phyloP scores from a whole-genome alignment of 2,797 vertebrate species.

The Aldrovandia affinis region DNA sequence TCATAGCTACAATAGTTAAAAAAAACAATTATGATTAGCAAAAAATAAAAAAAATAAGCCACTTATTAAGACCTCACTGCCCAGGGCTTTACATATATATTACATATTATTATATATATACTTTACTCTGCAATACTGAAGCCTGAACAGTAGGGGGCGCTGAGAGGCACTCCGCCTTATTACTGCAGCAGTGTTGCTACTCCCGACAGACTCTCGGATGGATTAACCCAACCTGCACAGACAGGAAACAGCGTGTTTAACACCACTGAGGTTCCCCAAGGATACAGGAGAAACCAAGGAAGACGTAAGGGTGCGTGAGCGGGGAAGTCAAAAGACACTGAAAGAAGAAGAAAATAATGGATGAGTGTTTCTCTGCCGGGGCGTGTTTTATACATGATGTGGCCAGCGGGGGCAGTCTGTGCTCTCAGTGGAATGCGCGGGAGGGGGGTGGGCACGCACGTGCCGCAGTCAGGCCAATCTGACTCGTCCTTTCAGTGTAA shows the following conservation, averaged over 20 bases:
- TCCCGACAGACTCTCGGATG: background rate
- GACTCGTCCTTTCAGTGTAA: slow-evolving; percentile 8
- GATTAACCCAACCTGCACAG: background rate
- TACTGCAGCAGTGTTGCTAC: background rate
- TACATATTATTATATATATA: too few species aligned
- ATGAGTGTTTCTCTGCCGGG: background rate
- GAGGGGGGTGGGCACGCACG: too few species aligned
- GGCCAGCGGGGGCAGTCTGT: background rate
- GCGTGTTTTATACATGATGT: background rate
- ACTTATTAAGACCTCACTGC: too few species aligned
- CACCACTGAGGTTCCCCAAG: background rate
- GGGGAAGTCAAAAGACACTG: background rate
- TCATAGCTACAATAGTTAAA: too few species aligned
- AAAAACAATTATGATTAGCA: too few species aligned
- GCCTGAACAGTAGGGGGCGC: background rate
- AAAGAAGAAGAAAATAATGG: background rate
- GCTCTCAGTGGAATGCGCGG: background rate
- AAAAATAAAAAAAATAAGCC: too few species aligned
- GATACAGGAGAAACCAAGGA: background rate
- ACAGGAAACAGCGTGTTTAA: background rate
- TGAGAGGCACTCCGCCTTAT: background rate
- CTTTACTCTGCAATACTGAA: background rate
- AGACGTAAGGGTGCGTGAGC: background rate
- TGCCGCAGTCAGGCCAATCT: background rate
- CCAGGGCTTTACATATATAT: too few species aligned